Base-by-base conservation (phyloP, 2,797 vertebrate genomes). In the Alca torda region DNA sequence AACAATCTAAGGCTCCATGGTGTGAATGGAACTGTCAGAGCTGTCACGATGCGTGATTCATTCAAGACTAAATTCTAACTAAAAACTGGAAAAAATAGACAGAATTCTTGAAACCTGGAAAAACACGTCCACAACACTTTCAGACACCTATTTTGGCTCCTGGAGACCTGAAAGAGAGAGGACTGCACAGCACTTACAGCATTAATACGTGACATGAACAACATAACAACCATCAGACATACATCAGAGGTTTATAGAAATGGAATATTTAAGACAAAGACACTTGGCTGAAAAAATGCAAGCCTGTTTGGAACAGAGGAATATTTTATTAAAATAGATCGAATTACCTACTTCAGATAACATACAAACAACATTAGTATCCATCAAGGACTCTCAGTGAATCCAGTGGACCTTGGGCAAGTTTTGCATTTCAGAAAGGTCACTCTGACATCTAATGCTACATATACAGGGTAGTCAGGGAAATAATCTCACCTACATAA, bases 151-250 rank as follows among this genome's bases (percentile, higher is more conserved):
- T 65, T 81, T 64, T n/a, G 37, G 65, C 30, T 89, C 10, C 23
- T 57, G 63, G 85, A 82, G 54, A 63, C 30, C 61, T 30, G 24
- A 53, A 21, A 57, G 33, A 67, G 48, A 85, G 30, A 63, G 64
- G 30, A 56, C 39, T 84, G 61, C 45, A 28, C n/a, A 89, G 77
- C 30, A 75, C 30, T 78, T 75, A 39, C 11, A 63, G 43, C 65
- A 67, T 48, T 60, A 50, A 60, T 25, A 43, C 21, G 16, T 37
- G 28, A 23, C 45, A 57, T 1, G 28, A 81, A 37, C 25, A 57
- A 72, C 5, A 0, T 4, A 65, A n/a, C 13, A 61, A 39, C 10
- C 0, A 0, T 48, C 50, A 89, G 64, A 68, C 5, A 11, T 37
- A 20, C 56, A 43, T 33, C 57, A 41, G 54, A 83, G 23, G 81